A percentile compares a stretch with the other conserved stretches of the same genome.
Evolutionary conservation across 2,888 invertebrate genomes (phyloP).

Genomic region (Epicampocera succincta): DNA sequence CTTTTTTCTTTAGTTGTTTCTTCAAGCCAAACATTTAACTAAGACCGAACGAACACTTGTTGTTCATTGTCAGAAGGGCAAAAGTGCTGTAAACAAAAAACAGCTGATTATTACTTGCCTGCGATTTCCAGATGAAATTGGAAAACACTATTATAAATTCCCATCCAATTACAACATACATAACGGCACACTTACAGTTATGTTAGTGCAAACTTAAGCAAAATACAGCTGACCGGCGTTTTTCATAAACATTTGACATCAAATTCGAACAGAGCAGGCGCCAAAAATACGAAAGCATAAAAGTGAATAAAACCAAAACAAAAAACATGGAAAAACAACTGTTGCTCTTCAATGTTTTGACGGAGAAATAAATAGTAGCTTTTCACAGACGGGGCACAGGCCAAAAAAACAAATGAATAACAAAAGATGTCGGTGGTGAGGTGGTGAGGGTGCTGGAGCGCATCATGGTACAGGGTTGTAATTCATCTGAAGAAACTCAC

Average conservation of each 20-base stretch:
- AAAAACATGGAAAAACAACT: slow-evolving; percentile 37
- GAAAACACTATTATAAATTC: neutral
- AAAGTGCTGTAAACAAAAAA: neutral
- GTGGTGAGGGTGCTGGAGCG: neutral
- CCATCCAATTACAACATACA: neutral
- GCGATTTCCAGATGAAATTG: neutral
- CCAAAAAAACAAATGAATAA: neutral
- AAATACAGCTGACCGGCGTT: slow-evolving; percentile 40
- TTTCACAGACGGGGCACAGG: neutral
- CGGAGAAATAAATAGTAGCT: slow-evolving; percentile 34
- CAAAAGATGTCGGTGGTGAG: neutral
- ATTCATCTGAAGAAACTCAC: slow-evolving; percentile 4
- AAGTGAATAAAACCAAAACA: slow-evolving; percentile 12
- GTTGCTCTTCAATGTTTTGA: slow-evolving; percentile 56
- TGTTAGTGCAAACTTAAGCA: slow-evolving; percentile 19
- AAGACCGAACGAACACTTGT: slow-evolving; percentile 35
- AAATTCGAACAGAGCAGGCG: slow-evolving; percentile 54
- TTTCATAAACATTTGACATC: neutral
- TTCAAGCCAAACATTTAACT: slow-evolving; percentile 14
- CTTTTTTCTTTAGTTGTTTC: too few relatives aligned
- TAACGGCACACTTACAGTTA: neutral
- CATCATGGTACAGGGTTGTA: slow-evolving; percentile 49
- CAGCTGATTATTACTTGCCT: slow-evolving; percentile 25
- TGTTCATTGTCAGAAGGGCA: slow-evolving; percentile 15
- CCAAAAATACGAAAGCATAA: neutral